Evolutionary conservation across 2,797 vertebrate species (phyloP).

Genomic region (Neosalanx taihuensis): DNA sequence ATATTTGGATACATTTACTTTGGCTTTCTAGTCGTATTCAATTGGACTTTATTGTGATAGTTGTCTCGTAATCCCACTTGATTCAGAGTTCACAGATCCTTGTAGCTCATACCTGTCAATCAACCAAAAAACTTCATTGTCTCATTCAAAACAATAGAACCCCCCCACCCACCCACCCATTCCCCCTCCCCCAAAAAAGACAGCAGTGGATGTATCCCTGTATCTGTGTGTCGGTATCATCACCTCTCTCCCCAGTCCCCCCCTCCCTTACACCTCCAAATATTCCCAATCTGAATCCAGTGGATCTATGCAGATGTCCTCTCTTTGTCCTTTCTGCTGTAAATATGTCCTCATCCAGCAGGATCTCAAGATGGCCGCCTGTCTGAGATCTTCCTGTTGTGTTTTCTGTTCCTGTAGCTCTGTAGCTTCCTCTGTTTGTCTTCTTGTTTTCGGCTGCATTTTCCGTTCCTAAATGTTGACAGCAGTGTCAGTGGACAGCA

Average conservation of each 20-base stretch:
- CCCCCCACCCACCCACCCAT: background rate
- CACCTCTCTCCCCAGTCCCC: background rate
- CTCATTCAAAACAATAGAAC: background rate
- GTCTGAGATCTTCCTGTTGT: slow-evolving; percentile 57
- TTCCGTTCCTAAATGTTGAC: slow-evolving; percentile 60
- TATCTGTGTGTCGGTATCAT: too few relatives aligned
- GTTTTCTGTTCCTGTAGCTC: slow-evolving; percentile 50
- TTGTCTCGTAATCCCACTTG: background rate
- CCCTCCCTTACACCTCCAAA: slow-evolving; percentile 33
- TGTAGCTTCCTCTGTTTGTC: slow-evolving; percentile 26
- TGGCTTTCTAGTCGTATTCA: background rate
- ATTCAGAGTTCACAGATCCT: background rate
- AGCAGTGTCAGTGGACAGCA: slow-evolving; percentile 54
- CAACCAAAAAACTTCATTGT: background rate
- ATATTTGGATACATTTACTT: background rate
- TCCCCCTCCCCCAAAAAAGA: slow-evolving; percentile 23
- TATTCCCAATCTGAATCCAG: slow-evolving; percentile 68
- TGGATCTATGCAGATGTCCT: slow-evolving; percentile 78
- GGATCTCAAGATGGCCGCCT: slow-evolving; percentile 37
- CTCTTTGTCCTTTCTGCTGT: slow-evolving; percentile 68
- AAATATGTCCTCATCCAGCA: slow-evolving; percentile 68
- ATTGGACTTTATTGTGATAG: background rate
- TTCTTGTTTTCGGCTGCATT: slow-evolving; percentile 62
- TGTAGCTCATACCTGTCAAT: background rate
- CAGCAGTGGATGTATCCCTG: slow-evolving; percentile 46